Percentiles rank a stretch among this genome's conserved stretches.
Evolutionary conservation across 2,888 invertebrate species (phyloP).

Genomic region (Horisme vitalbata): DNA sequence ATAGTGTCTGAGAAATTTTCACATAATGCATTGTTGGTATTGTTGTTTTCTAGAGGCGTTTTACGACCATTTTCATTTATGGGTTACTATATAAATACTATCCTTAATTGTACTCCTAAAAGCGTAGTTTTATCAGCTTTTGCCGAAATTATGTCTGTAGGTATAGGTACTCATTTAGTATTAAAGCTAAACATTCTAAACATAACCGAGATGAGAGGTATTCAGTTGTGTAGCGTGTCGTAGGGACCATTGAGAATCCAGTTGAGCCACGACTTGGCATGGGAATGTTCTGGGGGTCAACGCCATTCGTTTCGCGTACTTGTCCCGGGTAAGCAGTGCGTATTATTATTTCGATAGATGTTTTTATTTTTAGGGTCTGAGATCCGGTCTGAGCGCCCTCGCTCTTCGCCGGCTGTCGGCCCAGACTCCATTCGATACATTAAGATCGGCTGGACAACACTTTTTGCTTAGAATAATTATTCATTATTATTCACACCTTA

Average conservation of each 20-base stretch:
- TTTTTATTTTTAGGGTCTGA: constrained; percentile 80
- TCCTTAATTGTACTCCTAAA: too few relatives aligned
- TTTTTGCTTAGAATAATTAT: constrained; percentile 9
- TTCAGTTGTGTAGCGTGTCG: too few relatives aligned
- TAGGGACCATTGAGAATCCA: constrained; percentile 77
- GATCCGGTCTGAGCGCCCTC: constrained; percentile 80
- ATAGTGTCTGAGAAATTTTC: constrained; percentile 8
- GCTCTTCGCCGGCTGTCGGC: constrained; percentile 59
- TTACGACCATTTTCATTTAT: too few relatives aligned
- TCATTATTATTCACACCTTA: constrained; percentile 19
- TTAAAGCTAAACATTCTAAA: too few relatives aligned
- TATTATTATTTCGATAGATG: constrained; percentile 82
- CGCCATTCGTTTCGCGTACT: constrained; percentile 80
- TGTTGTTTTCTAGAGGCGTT: too few relatives aligned
- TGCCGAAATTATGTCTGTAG: too few relatives aligned
- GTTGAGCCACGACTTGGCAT: constrained; percentile 69
- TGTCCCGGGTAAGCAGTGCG: constrained; percentile 75
- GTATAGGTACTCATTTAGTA: too few relatives aligned
- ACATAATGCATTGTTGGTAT: too few relatives aligned
- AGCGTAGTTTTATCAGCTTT: too few relatives aligned
- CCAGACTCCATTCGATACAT: constrained; percentile 38
- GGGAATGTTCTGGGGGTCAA: constrained; percentile 81
- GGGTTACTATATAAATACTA: too few relatives aligned
- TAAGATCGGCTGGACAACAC: constrained; percentile 4
- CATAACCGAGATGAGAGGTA: too few relatives aligned